A percentile compares a stretch with the other conserved stretches of the same genome.
Evolutionary conservation across 1,140 invertebrate species (phyloP).

Genomic region (Heliconius congener): DNA sequence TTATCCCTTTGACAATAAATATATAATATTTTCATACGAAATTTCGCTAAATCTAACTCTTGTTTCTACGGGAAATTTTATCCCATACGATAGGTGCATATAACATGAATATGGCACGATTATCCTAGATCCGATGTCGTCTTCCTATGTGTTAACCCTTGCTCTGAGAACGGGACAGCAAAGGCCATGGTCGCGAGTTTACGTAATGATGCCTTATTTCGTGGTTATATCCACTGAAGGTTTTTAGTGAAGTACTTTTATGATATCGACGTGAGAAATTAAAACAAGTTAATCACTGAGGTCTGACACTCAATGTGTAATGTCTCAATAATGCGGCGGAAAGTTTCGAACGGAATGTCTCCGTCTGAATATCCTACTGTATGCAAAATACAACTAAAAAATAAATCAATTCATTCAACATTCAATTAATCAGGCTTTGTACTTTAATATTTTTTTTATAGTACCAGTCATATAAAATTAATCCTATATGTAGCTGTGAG

Average conservation of each 20-base stretch:
- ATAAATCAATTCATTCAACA: too few relatives aligned
- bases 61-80: background rate
- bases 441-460: too few relatives aligned
- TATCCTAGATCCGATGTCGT: constrained; percentile 37
- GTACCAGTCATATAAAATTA: too few relatives aligned
- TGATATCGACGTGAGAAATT: background rate
- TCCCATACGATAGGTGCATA: background rate
- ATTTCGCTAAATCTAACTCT: background rate
- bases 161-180: constrained; percentile 51
- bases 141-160: constrained; percentile 47
- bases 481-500: too few relatives aligned
- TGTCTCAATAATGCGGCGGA: too few relatives aligned
- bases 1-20: too few relatives aligned
- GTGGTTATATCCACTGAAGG: constrained; percentile 49
- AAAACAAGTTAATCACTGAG: background rate
- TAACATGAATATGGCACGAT: constrained; percentile 15
- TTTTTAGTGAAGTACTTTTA: constrained; percentile 42
- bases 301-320: too few relatives aligned
- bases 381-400: too few relatives aligned
- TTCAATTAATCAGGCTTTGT: too few relatives aligned
- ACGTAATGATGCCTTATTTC: constrained; percentile 71
- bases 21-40: background rate
- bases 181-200: constrained; percentile 55
- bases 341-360: too few relatives aligned
- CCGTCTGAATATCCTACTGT: too few relatives aligned